Conservation (phyloP, 2,797 vertebrate species). For the Parauchenoglanis punctatus region DNA sequence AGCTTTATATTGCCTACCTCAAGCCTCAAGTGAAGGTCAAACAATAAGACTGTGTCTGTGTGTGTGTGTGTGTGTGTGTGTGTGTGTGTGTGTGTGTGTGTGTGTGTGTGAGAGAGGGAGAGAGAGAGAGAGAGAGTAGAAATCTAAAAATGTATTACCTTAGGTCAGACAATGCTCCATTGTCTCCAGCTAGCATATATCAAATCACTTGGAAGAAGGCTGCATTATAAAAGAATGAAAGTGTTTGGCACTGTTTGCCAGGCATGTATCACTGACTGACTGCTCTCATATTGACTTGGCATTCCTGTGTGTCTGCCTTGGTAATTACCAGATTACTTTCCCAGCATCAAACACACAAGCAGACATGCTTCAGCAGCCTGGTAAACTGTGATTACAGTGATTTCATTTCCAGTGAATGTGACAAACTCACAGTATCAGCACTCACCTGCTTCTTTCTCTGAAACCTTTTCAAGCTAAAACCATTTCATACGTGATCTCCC, state of each 20-base stretch:
- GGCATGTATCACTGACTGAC: constrained; percentile 26
- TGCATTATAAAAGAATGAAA: constrained; percentile 24
- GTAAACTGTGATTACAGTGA: constrained; percentile 53
- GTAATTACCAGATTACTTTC: constrained; percentile 56
- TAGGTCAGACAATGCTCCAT: constrained; percentile 61
- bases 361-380: constrained; percentile 50
- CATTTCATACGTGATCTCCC: background rate
- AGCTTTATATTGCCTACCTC: constrained; percentile 70
- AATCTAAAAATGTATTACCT: constrained; percentile 39
- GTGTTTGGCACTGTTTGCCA: constrained; percentile 25
- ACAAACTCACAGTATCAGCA: constrained; percentile 21
- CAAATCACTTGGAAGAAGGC: constrained; percentile 53
- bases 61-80: constrained; percentile 38
- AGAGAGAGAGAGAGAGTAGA: constrained; percentile 27
- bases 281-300: constrained; percentile 46
- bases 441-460: background rate
- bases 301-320: constrained; percentile 51
- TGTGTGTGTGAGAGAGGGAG: constrained; percentile 11
- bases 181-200: constrained; percentile 69
- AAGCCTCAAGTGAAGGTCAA: constrained; percentile 74
- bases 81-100: constrained; percentile 35
- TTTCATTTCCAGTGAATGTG: constrained; percentile 43
- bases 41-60: constrained; percentile 44
- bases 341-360: constrained; percentile 43
- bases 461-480: background rate